Evolutionary conservation across 2,797 vertebrate genomes (phyloP), one percentile per base, ranked within the genome.

Genomic region (Onychomys leucogaster): DNA sequence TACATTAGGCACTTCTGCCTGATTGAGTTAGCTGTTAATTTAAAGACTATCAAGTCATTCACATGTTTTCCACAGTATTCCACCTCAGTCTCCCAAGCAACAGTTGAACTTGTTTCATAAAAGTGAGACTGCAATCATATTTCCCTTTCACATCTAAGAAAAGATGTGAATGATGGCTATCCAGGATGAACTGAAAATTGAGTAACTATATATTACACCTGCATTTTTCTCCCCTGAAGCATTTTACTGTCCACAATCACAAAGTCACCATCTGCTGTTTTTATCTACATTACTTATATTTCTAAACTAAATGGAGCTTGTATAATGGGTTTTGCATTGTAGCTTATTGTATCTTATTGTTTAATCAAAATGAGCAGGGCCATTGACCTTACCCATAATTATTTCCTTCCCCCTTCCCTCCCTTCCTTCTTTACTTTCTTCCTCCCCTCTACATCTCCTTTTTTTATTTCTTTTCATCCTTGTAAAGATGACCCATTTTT

Each of bases 201-300:
- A 91, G 21, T 63, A 94, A 59, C 93, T 94, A 78, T 98, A 97
- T 97, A 97, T 97, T 97, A 95, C 59, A 94, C 80, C 94, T 89
- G 77, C 67, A 61, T 83, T 97, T 73, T 97, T 90, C 89, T 89
- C 11, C 49, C 78, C 85, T 93, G 55, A 96, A 97, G 43, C 77
- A 96, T 96, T 98, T 95, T 89, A 69, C 12, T 96, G 95, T 96
- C 93, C 96, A 96, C 94, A 97, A 92, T 97, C 95, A 95, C 90
- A 97, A 86, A 97, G 94, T 97, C 93, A 98, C 96, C 98, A 98
- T 96, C 98, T 98, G 98, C 57, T 98, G 92, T 97, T 98, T 98
- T 90, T 92, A 96, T 34, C 41, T 96, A 96, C 87, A 96, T 63
- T 78, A 97, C 63, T 87, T 81, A 95, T 97, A 95, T 97, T 97